Evolutionary conservation across 1,140 invertebrate species (phyloP), one percentile per base, ranked within the genome.

Genomic region (Wiebesia pumilae): DNA sequence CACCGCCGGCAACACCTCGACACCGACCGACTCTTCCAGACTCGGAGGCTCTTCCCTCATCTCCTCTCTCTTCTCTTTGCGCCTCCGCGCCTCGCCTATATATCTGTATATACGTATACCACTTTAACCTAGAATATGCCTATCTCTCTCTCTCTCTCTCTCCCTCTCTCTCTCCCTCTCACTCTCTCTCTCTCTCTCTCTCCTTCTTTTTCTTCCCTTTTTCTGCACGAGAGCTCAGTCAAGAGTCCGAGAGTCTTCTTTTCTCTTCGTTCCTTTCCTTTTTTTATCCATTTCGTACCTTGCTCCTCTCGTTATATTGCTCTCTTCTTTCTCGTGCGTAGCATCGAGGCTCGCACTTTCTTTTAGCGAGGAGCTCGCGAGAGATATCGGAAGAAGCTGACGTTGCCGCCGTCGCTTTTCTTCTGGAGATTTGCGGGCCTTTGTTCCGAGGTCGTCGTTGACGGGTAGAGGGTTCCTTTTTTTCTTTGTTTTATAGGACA

Each of bases 1-100:
- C 91, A 92, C 90, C 91, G 91, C 90, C 89, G 91, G 91, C 91
- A 92, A 92, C 91, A 91, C 90, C 89, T 90, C 89, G 88, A 84
- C 88, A 62, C 73, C 58, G 16, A 51, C 79, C 58, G 16, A 33
- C 58, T 85, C 82, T 43, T 62, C 73, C 73, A 35, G 79, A 80
- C 54, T 77, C 43, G 58, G 54, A 86, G 43, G 78, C 69, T 65
- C 73, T 69, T 86, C 71, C 71, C 58, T 81, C 83, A 24, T 43
- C 82, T 58, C 87, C 87, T 69, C 62, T 58, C 77, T 85, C 43
- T 81, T 51, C 47, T 40, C 62, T 47, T 88, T 58, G 51, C 65
- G 3, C 65, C 30, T 30, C 65, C 30, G 7, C 27, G 14, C 62
- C 27, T 65, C 51, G 3, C 7, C 16, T 16, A 12, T 21, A 21